These are phyloP conservation scores for Echinops telfairi DNA, from an alignment of 2,113 vertebrate species.

Conservation along the genomic window DNA sequence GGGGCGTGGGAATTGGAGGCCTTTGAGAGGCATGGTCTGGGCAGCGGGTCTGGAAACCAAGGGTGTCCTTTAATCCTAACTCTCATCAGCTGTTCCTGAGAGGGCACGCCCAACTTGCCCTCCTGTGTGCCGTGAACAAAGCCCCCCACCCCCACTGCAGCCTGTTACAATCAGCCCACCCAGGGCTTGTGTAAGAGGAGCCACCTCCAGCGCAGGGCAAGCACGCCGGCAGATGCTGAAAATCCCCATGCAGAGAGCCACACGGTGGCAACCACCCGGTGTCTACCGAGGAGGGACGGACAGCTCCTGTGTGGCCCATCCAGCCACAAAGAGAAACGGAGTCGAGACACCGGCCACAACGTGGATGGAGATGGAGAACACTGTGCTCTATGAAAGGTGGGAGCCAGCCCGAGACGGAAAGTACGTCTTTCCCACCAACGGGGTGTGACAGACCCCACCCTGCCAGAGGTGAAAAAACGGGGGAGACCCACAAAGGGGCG, in stretches of 20 bases:
- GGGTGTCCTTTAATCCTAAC: background rate
- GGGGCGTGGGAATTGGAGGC: background rate
- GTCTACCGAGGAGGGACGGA: too few species aligned
- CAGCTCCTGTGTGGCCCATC: too few species aligned
- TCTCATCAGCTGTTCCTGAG: background rate
- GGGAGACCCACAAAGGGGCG: too few species aligned
- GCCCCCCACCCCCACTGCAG: background rate
- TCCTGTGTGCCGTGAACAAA: background rate
- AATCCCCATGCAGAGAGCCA: background rate
- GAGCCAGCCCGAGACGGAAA: too few species aligned
- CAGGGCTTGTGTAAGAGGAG: background rate
- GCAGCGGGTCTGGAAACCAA: background rate
- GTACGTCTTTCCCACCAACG: too few species aligned
- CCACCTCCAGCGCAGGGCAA: background rate
- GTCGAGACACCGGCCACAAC: too few species aligned
- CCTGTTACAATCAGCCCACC: background rate
- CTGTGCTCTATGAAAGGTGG: too few species aligned
- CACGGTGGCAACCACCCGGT: too few species aligned
- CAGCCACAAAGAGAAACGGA: too few species aligned
- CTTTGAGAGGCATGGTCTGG: background rate
- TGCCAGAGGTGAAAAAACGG: too few species aligned
- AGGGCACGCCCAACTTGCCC: background rate
- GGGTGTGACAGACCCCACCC: too few species aligned
- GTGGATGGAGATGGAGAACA: too few species aligned
- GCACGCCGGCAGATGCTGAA: background rate